A percentile compares a stretch with the other conserved stretches of the same genome.
Evolutionary conservation across 1,140 invertebrate genomes (phyloP).

Genomic region (Polyergus mexicanus): DNA sequence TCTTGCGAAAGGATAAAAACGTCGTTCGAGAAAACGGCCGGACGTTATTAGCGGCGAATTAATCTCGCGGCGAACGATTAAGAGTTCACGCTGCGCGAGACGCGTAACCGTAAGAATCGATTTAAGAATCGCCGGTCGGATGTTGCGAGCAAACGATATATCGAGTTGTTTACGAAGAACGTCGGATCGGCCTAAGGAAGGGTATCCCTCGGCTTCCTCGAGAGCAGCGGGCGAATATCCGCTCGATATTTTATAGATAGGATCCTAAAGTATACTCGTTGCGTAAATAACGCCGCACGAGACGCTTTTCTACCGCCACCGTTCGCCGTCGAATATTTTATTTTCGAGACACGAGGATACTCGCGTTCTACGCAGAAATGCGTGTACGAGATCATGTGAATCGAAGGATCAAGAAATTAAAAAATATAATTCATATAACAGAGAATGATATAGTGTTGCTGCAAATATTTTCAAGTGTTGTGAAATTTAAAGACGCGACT

Average conservation of each 20-base stretch:
- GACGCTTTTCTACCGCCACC: constrained; percentile 45
- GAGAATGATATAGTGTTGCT: not conserved
- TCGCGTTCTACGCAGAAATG: not conserved
- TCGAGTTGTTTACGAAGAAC: constrained; percentile 47
- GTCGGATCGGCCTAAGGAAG: constrained; percentile 1
- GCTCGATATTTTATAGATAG: constrained; percentile 48
- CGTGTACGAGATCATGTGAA: not conserved
- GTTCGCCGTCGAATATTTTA: constrained; percentile 54
- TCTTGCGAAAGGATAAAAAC: constrained; percentile 47
- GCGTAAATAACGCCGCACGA: constrained; percentile 62
- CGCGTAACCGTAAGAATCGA: not conserved
- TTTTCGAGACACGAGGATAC: constrained; percentile 34
- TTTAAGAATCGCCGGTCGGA: constrained; percentile 30
- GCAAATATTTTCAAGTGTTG: not conserved
- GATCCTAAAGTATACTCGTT: constrained; percentile 59
- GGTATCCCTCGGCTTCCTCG: constrained; percentile 16
- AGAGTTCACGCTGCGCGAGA: constrained; percentile 30
- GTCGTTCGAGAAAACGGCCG: constrained; percentile 8
- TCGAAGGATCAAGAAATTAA: not conserved
- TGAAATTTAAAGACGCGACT: not conserved
- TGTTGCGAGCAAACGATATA: constrained; percentile 36
- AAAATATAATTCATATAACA: not conserved
- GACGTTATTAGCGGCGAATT: constrained; percentile 38
- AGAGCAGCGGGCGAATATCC: constrained; percentile 29
- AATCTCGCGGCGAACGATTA: constrained; percentile 35